phyloP scores from a whole-genome alignment of 1,140 invertebrate species.

The Atta cephalotes region DNA sequence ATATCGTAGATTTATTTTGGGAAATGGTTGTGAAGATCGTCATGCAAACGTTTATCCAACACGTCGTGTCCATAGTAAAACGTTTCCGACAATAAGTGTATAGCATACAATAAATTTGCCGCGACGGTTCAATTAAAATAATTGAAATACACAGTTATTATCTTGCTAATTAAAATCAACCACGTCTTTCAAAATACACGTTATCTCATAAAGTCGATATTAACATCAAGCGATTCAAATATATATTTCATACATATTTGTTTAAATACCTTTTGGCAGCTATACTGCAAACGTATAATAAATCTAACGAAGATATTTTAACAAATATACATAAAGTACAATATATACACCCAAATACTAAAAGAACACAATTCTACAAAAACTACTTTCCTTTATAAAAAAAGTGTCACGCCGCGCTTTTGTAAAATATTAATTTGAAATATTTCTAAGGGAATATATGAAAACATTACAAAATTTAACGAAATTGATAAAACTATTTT shows the following conservation, averaged over 20 bases:
- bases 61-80: not conserved
- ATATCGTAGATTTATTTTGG: not conserved
- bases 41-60: not conserved
- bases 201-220: not conserved
- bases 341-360: not conserved
- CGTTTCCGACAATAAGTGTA: not conserved
- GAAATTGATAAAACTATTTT: too few relatives aligned
- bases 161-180: constrained; percentile 11
- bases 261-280: not conserved
- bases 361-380: not conserved
- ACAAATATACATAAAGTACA: not conserved
- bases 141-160: constrained; percentile 19
- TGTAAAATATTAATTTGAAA: not conserved
- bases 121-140: constrained; percentile 16
- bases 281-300: not conserved
- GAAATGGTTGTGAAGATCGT: constrained; percentile 1
- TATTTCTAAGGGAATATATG: too few relatives aligned
- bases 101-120: constrained; percentile 17
- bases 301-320: not conserved
- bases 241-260: not conserved
- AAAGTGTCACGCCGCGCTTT: not conserved
- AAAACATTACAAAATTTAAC: too few relatives aligned
- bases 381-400: not conserved
- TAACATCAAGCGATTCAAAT: not conserved
- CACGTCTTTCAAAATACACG: not conserved